Base-by-base conservation (phyloP, 2,113 vertebrate species). In the Salvelinus alpinus region DNA sequence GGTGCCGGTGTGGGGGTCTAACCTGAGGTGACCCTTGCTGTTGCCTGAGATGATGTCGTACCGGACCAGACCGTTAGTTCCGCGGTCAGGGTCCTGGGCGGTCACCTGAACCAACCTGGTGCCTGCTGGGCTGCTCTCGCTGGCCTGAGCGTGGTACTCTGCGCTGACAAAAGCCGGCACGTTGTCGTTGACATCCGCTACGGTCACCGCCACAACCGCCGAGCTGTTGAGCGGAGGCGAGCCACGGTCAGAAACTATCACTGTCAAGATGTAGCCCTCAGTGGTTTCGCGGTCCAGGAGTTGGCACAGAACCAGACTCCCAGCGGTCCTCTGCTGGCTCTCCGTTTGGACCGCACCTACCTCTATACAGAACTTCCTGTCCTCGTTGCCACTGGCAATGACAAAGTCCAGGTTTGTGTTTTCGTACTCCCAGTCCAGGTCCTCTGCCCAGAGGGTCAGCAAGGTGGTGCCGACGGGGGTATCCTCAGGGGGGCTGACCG, bases 111-210 rank as follows among this genome's bases (percentile, higher is more conserved):
- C 84, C 74, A 98, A n/a, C 1, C 76, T 87, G 73, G 92, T 95
- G 5, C 94, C 95, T 0, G 90, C 4, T 3, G 84, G 91, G 60
- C 89, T 88, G 68, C 91, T 94, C 89, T 99, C 97, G 77, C 88
- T 94, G 59, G 97, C 87, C 6, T 92, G 92, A 20, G 91, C 66
- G 0, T 93, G 91, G 76, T 98, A 96, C 38, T 95, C 91, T 0
- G 31, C 65, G 47, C 82, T 95, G 78, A 76, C 88, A 77, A 99
- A 98, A 20, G 89, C 73, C 1, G 96, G 96, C 1, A 92, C 75
- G 18, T 96, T 97, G 81, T 99, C 97, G 77, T 98, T 97, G 79
- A 88, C 88, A 87, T 99, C 97, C 2, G 95, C 87, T 31, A 99
- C 93, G 3, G 89, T 93, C 80, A 99, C 88, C 3, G 86, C 86